A percentile compares a stretch with the other conserved stretches of the same genome.
Evolutionary conservation across 1,140 invertebrate genomes (phyloP).

Genomic region (Camponotus floridanus): DNA sequence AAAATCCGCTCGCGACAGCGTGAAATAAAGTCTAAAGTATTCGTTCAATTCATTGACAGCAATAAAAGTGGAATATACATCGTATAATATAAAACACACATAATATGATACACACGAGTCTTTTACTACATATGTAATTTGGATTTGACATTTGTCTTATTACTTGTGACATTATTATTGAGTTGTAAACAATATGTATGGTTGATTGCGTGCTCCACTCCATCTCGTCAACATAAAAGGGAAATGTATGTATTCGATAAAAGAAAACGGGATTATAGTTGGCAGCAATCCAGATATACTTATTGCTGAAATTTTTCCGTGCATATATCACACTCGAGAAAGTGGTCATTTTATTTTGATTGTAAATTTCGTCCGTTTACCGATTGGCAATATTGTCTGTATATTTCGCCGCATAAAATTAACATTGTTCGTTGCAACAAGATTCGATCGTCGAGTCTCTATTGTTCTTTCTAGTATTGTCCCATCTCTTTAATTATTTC

Average conservation of each 20-base stretch:
- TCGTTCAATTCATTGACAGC: background rate
- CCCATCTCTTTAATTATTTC: background rate
- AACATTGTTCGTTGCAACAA: background rate
- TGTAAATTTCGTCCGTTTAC: conserved; percentile 64
- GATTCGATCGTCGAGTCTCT: background rate
- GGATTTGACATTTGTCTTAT: background rate
- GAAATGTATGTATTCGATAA: conserved; percentile 54
- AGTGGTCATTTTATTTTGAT: conserved; percentile 69
- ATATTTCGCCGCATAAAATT: conserved; percentile 4
- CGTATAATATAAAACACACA: no score
- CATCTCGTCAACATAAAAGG: conserved; percentile 42
- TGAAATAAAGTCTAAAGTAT: no score
- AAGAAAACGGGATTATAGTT: conserved; percentile 64
- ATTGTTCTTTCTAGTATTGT: background rate
- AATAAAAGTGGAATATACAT: no score
- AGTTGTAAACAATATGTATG: conserved; percentile 62
- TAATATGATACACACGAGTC: no score
- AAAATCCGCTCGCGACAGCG: no score
- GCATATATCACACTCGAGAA: conserved; percentile 65
- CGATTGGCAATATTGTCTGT: background rate
- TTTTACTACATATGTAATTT: no score
- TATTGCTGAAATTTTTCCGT: conserved; percentile 72
- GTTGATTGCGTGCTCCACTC: conserved; percentile 42
- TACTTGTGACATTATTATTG: conserved; percentile 59
- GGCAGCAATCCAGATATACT: conserved; percentile 68